Evolutionary conservation across 2,113 vertebrate genomes (phyloP), one percentile per base, ranked within the genome.

Genomic region (Ceyx cyanopectus): DNA sequence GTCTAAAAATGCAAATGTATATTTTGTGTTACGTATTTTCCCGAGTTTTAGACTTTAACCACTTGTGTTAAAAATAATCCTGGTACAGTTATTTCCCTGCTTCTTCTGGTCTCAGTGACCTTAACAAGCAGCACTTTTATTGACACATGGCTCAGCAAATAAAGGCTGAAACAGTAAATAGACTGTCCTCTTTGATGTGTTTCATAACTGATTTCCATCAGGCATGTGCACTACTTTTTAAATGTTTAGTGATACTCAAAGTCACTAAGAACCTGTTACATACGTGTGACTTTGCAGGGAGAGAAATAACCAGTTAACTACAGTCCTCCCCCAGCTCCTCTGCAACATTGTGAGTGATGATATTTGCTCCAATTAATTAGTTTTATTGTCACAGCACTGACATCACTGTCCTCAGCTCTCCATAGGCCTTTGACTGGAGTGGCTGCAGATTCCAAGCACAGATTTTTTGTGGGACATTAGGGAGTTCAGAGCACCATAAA

Each of bases 131-230:
- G 26, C 80, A 11, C 72, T 75, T 74, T 87, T 78, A 40, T 91
- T 95, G 82, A 86, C 77, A 79, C n/a, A 63, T 46, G 34, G 46
- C 46, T 94, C 95, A 81, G 62, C 77, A 95, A 94, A 91, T 95
- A 85, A 86, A 92, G 62, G 81, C 76, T 86, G 77, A 85, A 91
- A 69, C 8, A 74, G 56, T 68, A 89, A 76, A 73, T 63, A 60
- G 23, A 45, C 80, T 83, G 11, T 62, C 54, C 73, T 92, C 80
- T 92, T 88, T 58, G 50, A 90, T 96, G 74, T 70, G 32, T 92
- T 96, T 90, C 63, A 22, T 95, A 89, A 74, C 37, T 61, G 5
- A 26, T 92, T 51, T 93, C 62, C 26, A 30, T 63, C 76, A 63
- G 37, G 3, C 58, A 57, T 95, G 96, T 92, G 81, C 77, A 94